These are phyloP conservation scores for Gryllus longicercus DNA, from an alignment of 2,888 invertebrate genomes.

Conservation along the genomic window DNA sequence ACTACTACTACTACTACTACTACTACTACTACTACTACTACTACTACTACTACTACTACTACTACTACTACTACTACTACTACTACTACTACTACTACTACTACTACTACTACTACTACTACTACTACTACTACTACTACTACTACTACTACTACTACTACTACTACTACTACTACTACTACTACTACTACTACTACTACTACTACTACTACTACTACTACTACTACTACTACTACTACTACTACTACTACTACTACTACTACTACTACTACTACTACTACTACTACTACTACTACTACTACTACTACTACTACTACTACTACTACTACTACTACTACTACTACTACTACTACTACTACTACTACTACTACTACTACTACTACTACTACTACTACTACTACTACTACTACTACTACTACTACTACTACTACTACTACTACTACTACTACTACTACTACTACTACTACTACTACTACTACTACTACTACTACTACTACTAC, in stretches of 20 bases:
- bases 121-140: slow-evolving; percentile 31
- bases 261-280: slow-evolving; percentile 25
- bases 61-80: slow-evolving; percentile 34
- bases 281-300: slow-evolving; percentile 25
- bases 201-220: slow-evolving; percentile 25
- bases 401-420: slow-evolving; percentile 45
- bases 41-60: slow-evolving; percentile 37
- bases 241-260: slow-evolving; percentile 25
- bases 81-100: slow-evolving; percentile 31
- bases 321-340: slow-evolving; percentile 25
- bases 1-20: slow-evolving; percentile 25
- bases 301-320: slow-evolving; percentile 25
- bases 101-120: slow-evolving; percentile 31
- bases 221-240: slow-evolving; percentile 24
- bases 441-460: slow-evolving; percentile 24
- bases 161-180: slow-evolving; percentile 42
- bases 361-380: slow-evolving; percentile 25
- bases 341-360: slow-evolving; percentile 24
- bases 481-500: slow-evolving; percentile 44
- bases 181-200: slow-evolving; percentile 29
- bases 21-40: slow-evolving; percentile 25
- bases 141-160: slow-evolving; percentile 37
- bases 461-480: slow-evolving; percentile 25
- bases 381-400: slow-evolving; percentile 25
- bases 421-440: slow-evolving; percentile 25